A percentile compares a stretch with the other conserved stretches of the same genome.
Conservation (phyloP, 2,888 invertebrate species). For the Athalia cordata region DNA sequence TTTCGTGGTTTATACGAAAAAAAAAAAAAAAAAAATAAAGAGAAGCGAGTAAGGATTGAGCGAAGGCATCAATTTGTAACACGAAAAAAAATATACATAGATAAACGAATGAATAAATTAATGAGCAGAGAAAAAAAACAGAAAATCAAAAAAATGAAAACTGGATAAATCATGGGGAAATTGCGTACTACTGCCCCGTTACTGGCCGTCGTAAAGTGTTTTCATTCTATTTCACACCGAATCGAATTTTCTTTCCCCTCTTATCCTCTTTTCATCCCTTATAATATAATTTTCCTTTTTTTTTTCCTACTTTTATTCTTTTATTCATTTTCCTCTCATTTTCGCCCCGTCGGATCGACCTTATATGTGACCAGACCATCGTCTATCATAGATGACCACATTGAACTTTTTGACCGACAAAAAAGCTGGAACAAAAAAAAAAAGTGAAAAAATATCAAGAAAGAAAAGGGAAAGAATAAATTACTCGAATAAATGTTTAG, state of each 20-base stretch:
- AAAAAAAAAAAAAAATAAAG: too few species aligned
- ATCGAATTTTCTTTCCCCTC: constrained; percentile 22
- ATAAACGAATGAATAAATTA: too few species aligned
- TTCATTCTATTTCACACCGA: constrained; percentile 43
- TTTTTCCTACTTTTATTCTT: neutral
- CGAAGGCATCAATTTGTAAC: too few species aligned
- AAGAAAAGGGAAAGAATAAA: too few species aligned
- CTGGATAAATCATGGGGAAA: constrained; percentile 12
- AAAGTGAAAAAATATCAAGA: too few species aligned
- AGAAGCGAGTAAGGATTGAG: too few species aligned
- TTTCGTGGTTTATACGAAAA: too few species aligned
- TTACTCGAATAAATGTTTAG: too few species aligned
- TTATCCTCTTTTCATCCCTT: neutral
- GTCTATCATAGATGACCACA: neutral
- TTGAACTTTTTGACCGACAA: neutral
- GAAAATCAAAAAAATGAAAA: too few species aligned
- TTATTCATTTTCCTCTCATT: neutral
- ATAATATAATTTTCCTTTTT: neutral
- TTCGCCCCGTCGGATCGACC: neutral
- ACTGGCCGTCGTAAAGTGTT: constrained; percentile 19
- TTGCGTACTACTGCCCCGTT: constrained; percentile 11
- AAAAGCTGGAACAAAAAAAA: too few species aligned
- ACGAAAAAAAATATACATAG: too few species aligned
- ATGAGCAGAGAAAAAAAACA: too few species aligned
- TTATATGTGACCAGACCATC: neutral